Base-by-base conservation (phyloP, 2,113 vertebrate species). In the Gasterosteus aculeatus region DNA sequence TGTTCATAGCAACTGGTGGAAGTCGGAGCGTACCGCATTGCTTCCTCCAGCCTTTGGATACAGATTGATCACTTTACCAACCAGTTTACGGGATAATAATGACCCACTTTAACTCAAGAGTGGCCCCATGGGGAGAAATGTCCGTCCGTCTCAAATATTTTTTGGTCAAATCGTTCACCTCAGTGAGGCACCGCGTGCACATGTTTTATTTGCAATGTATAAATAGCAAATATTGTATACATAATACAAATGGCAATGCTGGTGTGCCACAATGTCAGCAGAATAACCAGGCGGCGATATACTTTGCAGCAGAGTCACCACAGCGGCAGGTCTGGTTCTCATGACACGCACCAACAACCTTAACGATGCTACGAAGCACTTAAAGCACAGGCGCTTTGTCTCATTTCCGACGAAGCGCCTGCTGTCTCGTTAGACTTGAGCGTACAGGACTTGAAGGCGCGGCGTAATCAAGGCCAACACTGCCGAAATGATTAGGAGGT, bases 21-120 rank as follows among this genome's bases (percentile, higher is more conserved):
- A 67, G 84, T 80, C 86, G 84, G 66, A 70, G 62, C 67, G 83
- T 22, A 82, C 82, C 84, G 63, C 85, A 87, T 64, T 76, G 79
- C 66, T 84, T 84, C 84, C 29, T 75, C 66, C 6, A 5, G 1
- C 74, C 56, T 72, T 51, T 74, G 57, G 71, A 64, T 66, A 26
- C 65, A 71, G 84, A 84, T 82, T 79, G 69, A 88, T 84, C 79
- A 78, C 84, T 83, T 86, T 78, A 85, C 82, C 73, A 89, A 77
- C 53, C 67, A 67, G 68, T 88, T 90, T 85, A 84, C 80, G 69
- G 78, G 72, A 87, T 26, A 26, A 26, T 26, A 26, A 26, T 26
- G 22, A 26, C 22, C 22, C 22, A 26, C 22, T 26, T 26, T 26
- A 26, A 26, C 22, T 26, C 22, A 73, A 42, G 41, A 63, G 29